Conservation (phyloP, 2,888 invertebrate genomes). For the Drosophila histrio region DNA sequence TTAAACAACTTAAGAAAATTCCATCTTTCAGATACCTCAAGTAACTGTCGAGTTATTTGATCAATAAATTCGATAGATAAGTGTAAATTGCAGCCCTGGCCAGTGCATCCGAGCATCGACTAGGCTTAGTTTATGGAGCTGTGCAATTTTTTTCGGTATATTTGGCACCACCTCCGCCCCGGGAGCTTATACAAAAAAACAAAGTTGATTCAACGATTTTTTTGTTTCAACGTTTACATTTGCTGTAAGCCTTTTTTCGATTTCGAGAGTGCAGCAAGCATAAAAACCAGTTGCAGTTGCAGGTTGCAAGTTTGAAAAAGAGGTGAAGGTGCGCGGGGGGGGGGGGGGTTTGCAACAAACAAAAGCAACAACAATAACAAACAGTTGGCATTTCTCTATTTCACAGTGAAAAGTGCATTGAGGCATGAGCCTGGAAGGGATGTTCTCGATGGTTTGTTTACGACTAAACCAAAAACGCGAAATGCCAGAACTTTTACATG, state of each 20-base stretch:
- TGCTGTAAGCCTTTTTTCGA: slow-evolving; percentile 68
- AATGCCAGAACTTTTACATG: slow-evolving; percentile 32
- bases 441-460: slow-evolving; percentile 50
- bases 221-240: slow-evolving; percentile 52
- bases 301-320: slow-evolving; percentile 40
- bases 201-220: slow-evolving; percentile 66
- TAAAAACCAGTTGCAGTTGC: slow-evolving; percentile 72
- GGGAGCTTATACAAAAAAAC: slow-evolving; percentile 10
- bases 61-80: background rate
- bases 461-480: slow-evolving; percentile 38
- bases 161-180: slow-evolving; percentile 53
- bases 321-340: no score
- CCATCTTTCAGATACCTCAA: background rate
- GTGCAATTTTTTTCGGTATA: slow-evolving; percentile 35
- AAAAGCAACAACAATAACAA: slow-evolving; percentile 42
- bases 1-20: background rate
- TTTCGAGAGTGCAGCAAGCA: slow-evolving; percentile 50
- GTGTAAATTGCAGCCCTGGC: slow-evolving; percentile 5
- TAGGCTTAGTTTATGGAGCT: slow-evolving; percentile 22
- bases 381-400: slow-evolving; percentile 56
- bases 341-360: slow-evolving; percentile 35
- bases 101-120: slow-evolving; percentile 21
- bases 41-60: background rate
- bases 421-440: slow-evolving; percentile 62
- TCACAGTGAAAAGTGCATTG: slow-evolving; percentile 68